Percentiles rank a stretch among this genome's conserved stretches.
phyloP scores from a whole-genome alignment of 2,113 vertebrate genomes.

The Syrmaticus mikado region DNA sequence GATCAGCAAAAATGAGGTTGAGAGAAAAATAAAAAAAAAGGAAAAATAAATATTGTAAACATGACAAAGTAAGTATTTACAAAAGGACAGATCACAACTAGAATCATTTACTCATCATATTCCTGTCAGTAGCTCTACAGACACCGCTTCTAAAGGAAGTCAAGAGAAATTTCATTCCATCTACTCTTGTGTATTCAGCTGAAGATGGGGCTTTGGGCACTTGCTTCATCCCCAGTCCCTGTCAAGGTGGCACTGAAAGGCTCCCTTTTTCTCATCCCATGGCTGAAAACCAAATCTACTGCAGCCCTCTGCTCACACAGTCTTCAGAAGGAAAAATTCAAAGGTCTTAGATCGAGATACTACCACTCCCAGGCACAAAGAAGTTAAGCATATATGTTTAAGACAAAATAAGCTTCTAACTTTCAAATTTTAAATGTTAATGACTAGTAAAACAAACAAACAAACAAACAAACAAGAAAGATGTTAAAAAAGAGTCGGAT shows the following conservation, averaged over 20 bases:
- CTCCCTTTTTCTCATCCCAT: background rate
- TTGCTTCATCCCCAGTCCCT: background rate
- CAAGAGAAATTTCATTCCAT: slow-evolving; percentile 11
- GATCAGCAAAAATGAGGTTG: background rate
- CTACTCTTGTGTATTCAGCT: slow-evolving; percentile 7
- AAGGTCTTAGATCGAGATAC: background rate
- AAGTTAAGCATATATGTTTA: background rate
- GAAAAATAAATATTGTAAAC: background rate
- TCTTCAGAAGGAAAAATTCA: background rate
- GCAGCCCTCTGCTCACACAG: background rate
- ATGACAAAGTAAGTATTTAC: background rate
- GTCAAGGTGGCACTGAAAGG: rapidly evolving
- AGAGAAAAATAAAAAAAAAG: background rate
- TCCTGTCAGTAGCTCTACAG: background rate
- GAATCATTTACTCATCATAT: background rate
- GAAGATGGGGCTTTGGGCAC: background rate
- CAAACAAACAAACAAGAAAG: background rate
- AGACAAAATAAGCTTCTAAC: rapidly evolving
- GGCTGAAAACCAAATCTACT: background rate
- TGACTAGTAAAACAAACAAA: background rate
- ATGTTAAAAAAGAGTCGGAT: background rate
- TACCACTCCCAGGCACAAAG: background rate
- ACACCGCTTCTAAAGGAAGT: background rate
- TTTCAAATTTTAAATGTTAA: background rate
- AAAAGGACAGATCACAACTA: background rate